Evolutionary conservation across 2,888 invertebrate species (phyloP), one percentile per base, ranked within the genome.

Genomic region (Litoditis marina): DNA sequence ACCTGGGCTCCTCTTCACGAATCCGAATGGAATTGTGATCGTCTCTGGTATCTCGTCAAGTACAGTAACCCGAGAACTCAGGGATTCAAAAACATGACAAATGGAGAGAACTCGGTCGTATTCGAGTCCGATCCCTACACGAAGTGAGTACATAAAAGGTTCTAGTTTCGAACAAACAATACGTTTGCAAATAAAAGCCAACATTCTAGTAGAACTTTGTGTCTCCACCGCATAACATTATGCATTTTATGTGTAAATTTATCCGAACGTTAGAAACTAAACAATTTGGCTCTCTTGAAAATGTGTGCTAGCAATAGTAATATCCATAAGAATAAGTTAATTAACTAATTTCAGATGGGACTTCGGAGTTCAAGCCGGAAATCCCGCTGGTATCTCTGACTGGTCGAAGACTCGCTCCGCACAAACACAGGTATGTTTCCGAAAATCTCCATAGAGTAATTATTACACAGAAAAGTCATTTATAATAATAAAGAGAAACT

Each of bases 31-130:
- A 80, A 80, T 60, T 82, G 82, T 57, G 80, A 83, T 58, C 72
- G 72, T 32, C 63, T 81, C 36, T 83, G 82, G 82, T 83, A 82
- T 66, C 69, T 82, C 49, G 78, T 82, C 59, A 82, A 82, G 66
- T 78, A 82, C 70, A 74, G 64, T 51, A 80, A 70, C 13, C 69
- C 71, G 19, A 62, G 68, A 42, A 67, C 68, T 44, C 72, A 67
- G 57, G 74, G 73, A 46, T 68, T 65, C 71, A 67, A 66, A 50
- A 82, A 83, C 55, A 53, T 80, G 60, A 81, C 81, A 6, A 69
- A 72, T 27, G 76, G 77, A 32, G 79, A 80, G 59, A 74, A 71
- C 54, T 63, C 66, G 22, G 78, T 74, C 47, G 68, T 78, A 28
- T 82, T 83, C 63, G 78, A 78, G 57, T 82, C 83, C 4, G 76